Percentiles rank a stretch among this genome's conserved stretches.
Evolutionary conservation across 2,113 vertebrate genomes (phyloP).

Genomic region (Meriones unguiculatus): DNA sequence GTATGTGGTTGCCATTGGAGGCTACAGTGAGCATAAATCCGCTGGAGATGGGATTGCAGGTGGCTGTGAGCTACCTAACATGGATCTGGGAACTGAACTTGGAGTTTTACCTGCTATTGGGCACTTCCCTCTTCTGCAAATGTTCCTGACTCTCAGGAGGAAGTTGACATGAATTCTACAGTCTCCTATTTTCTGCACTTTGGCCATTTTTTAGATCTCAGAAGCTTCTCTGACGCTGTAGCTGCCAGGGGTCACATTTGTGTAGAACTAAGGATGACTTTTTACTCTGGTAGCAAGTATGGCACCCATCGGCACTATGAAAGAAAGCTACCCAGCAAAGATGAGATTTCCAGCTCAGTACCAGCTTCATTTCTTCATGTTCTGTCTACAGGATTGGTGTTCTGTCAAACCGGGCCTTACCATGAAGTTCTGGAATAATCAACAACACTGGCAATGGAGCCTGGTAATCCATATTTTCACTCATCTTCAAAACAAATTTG

Average conservation of each 20-base stretch:
- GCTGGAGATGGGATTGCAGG: neutral
- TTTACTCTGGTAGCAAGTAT: neutral
- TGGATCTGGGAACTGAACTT: neutral
- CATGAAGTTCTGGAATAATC: neutral
- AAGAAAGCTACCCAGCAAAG: neutral
- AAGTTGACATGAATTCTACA: neutral
- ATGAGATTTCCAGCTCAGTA: neutral
- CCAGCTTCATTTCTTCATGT: neutral
- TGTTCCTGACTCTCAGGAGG: neutral
- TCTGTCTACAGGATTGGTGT: neutral
- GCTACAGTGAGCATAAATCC: neutral
- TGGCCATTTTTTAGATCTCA: neutral
- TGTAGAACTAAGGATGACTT: neutral
- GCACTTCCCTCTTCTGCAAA: neutral
- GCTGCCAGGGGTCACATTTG: neutral
- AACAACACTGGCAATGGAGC: neutral
- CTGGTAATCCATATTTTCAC: neutral
- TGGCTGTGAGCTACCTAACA: neutral
- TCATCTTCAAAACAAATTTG: neutral
- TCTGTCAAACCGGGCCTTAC: neutral
- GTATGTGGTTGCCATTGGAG: neutral
- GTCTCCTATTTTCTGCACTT: neutral
- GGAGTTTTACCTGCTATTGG: neutral
- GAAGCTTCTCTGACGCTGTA: neutral
- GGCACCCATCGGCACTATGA: neutral